Evolutionary conservation across 1,140 invertebrate species (phyloP), one percentile per base, ranked within the genome.

Genomic region (Sitodiplosis mosellana): DNA sequence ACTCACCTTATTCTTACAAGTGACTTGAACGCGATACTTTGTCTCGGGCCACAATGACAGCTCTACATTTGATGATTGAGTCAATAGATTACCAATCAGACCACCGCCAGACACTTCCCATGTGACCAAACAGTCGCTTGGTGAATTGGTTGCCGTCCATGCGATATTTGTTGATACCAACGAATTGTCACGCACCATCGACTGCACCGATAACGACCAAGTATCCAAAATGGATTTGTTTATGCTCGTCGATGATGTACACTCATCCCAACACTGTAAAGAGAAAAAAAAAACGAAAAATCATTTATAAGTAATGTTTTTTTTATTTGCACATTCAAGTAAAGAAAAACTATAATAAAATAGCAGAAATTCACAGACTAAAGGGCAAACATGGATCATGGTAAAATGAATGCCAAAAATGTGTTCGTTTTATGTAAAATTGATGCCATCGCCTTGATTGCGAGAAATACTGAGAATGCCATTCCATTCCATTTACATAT

Each of bases 71-170:
- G 80, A 83, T 1, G 81, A 78, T 56, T 84, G 79, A 20, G 81
- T 85, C 55, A 83, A 80, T n/a, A 85, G 69, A 65, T 85, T 83
- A 44, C 83, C 83, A 60, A 81, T 83, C n/a, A 86, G 67, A 33
- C 81, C 82, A 42, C 81, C 81, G 40, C 82, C 81, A 54, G 80
- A 79, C 8, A 84, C 78, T 69, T 86, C 81, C 83, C 83, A 86
- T 37, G 81, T 84, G 45, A 86, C 81, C 53, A 85, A 69, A 61
- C 84, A 85, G 33, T 83, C 74, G 48, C 69, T 75, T 49, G 69
- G 71, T 34, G 58, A 68, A 59, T 71, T 73, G 63, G 74, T 72
- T 38, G 74, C 70, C 50, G 78, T 76, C 81, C 81, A 83, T 34
- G 78, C 75, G 48, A 83, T 77, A 66, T 83, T 80, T 21, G 78